phyloP scores from a whole-genome alignment of 2,797 vertebrate species.

The Lophotriccus pileatus region DNA sequence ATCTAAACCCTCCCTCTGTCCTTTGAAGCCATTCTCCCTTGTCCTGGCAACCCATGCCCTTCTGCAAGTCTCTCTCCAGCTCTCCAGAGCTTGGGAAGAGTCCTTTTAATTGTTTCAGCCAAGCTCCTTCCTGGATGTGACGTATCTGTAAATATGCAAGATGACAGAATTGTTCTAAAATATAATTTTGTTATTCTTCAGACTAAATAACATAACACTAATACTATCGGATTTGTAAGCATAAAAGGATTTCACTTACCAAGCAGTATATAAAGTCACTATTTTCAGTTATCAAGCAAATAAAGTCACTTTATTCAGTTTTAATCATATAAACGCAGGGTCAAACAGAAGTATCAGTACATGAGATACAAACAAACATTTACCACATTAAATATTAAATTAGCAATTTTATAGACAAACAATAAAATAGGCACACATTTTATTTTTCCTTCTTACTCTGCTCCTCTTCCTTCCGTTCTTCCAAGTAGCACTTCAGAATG shows the following conservation, averaged over 20 bases:
- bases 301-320: background rate
- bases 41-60: background rate
- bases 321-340: background rate
- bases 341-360: background rate
- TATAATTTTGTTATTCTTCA: too few relatives aligned
- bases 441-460: conserved; percentile 17
- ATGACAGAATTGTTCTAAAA: too few relatives aligned
- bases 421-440: background rate
- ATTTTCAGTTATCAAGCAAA: background rate
- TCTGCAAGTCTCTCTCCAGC: background rate
- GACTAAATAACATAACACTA: too few relatives aligned
- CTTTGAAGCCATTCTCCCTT: background rate
- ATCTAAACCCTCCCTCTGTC: background rate
- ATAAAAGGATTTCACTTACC: background rate
- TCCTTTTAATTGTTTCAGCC: background rate
- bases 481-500: conserved; percentile 64
- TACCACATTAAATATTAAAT: background rate
- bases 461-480: conserved; percentile 63
- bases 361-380: background rate
- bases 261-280: background rate
- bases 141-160: fast-evolving
- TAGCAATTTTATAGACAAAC: background rate
- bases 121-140: background rate
- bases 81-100: background rate
- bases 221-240: background rate